Conservation (phyloP, 1,140 invertebrate genomes). For the Caenorhabditis latens region DNA sequence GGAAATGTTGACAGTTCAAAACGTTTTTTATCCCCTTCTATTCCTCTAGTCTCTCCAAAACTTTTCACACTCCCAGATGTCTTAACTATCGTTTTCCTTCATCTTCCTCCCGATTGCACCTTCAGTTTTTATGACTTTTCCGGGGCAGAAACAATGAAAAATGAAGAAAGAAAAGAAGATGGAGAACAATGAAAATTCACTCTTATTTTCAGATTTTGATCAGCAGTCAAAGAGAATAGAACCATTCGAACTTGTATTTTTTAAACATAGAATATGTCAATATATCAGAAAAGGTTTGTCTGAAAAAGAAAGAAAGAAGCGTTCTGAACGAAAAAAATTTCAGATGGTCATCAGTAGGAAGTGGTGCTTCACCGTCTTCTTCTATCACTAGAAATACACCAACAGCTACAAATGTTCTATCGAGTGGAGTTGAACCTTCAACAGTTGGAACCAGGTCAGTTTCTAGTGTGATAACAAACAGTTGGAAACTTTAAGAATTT, state of each 20-base stretch:
- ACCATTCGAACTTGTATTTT: constrained; percentile 40
- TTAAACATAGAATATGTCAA: constrained; percentile 15
- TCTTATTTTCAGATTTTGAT: constrained; percentile 45
- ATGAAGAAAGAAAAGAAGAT: not conserved
- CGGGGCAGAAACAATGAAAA: constrained; percentile 6
- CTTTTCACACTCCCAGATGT: not conserved
- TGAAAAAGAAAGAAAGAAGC: not conserved
- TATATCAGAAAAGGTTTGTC: constrained; percentile 55
- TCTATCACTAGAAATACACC: constrained; percentile 47
- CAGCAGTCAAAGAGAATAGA: constrained; percentile 12
- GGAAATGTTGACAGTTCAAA: constrained; percentile 47
- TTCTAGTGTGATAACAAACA: not conserved
- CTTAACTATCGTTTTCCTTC: not conserved
- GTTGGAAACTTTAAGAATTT: not conserved
- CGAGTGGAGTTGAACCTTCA: constrained; percentile 56
- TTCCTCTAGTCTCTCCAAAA: not conserved
- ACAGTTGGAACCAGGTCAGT: constrained; percentile 60
- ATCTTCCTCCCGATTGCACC: not conserved
- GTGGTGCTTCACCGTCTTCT: constrained; percentile 25
- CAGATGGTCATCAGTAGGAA: constrained; percentile 53
- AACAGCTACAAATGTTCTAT: constrained; percentile 25
- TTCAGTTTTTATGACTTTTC: constrained; percentile 15
- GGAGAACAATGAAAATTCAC: not conserved
- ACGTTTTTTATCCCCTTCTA: not conserved
- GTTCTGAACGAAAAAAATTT: not conserved